A percentile compares a stretch with the other conserved stretches of the same genome.
Evolutionary conservation across 2,797 vertebrate species (phyloP).

Genomic region (Danio albolineatus): DNA sequence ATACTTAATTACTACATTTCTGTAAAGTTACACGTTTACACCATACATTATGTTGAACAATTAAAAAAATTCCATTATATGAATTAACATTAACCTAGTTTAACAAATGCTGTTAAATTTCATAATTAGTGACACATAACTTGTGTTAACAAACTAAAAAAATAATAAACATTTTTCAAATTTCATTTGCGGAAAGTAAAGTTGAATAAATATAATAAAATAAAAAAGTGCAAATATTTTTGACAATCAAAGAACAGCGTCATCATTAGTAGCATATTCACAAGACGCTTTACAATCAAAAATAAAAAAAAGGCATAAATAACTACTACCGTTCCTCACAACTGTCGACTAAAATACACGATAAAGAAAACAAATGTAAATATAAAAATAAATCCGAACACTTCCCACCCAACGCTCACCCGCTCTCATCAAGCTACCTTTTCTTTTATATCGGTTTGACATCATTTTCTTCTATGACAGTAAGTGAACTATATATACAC

Average conservation of each 20-base stretch:
- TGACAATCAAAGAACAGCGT: slow-evolving; percentile 10
- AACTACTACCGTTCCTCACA: not conserved
- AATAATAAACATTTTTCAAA: not conserved
- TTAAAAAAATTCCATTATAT: not conserved
- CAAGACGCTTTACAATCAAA: not conserved
- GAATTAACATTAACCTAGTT: not conserved
- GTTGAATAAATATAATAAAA: not conserved
- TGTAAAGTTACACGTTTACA: not conserved
- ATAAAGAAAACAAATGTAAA: not conserved
- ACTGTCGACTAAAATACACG: not conserved
- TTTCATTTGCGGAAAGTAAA: not conserved
- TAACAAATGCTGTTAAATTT: not conserved
- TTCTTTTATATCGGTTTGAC: slow-evolving; percentile 31
- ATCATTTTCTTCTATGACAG: slow-evolving; percentile 21
- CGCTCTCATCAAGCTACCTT: slow-evolving; percentile 14
- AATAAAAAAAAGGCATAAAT: slow-evolving; percentile 9
- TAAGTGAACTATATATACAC: not conserved
- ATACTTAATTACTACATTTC: not conserved
- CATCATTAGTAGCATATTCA: not conserved
- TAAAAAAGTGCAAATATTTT: slow-evolving; percentile 56
- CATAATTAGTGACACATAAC: not conserved
- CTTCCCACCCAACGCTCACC: not conserved
- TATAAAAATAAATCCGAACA: slow-evolving; percentile 1
- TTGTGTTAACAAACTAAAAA: not conserved
- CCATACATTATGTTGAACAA: not conserved